Percentiles rank a stretch among this genome's conserved stretches.
Evolutionary conservation across 2,113 vertebrate genomes (phyloP).

Genomic region (Fulica atra): DNA sequence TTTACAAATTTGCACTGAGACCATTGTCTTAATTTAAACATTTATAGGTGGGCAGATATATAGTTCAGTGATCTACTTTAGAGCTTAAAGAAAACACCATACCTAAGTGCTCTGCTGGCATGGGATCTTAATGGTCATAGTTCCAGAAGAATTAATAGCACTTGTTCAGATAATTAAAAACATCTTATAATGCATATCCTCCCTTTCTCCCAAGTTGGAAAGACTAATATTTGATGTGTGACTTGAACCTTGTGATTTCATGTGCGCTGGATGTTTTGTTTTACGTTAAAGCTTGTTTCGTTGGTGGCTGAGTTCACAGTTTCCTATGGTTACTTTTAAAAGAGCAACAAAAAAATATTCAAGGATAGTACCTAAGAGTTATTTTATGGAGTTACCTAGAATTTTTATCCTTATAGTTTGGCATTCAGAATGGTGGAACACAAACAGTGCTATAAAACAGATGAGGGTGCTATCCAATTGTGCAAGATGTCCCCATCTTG

Average conservation of each 20-base stretch:
- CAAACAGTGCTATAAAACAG: not conserved
- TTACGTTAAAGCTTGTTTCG: not conserved
- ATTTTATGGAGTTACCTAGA: not conserved
- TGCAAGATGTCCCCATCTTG: not conserved
- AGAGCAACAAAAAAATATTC: not conserved
- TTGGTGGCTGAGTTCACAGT: not conserved
- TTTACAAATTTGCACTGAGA: not conserved
- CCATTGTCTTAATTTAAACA: not conserved
- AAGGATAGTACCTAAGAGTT: not conserved
- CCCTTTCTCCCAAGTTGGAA: not conserved
- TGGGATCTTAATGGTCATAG: not conserved
- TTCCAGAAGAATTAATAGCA: not conserved
- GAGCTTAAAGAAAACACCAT: not conserved
- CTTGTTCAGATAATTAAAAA: not conserved
- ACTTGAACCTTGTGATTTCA: not conserved
- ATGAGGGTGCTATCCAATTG: fast-evolving
- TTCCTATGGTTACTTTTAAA: not conserved
- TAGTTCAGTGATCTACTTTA: not conserved
- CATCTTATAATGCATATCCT: not conserved
- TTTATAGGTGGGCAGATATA: not conserved
- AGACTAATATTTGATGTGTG: not conserved
- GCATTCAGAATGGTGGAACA: not conserved
- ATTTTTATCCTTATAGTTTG: not conserved
- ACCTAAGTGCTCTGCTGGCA: not conserved
- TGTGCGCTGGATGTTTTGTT: not conserved